Conservation (phyloP, 1,140 invertebrate genomes). For the Gryllus bimaculatus region DNA sequence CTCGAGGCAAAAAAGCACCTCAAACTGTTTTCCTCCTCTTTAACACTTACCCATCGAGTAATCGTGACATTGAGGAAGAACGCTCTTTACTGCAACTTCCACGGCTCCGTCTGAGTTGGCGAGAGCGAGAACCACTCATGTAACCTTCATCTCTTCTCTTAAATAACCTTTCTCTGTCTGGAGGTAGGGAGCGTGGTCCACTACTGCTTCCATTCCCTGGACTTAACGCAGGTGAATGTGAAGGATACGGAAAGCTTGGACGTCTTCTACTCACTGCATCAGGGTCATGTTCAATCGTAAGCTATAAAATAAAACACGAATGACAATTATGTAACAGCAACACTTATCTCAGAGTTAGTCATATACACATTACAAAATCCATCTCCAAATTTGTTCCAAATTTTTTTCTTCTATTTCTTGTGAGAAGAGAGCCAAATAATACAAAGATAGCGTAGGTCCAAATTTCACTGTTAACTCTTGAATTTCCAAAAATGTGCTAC, state of each 20-base stretch:
- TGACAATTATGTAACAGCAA: neutral
- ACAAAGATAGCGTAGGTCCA: no score
- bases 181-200: slow-evolving; percentile 8
- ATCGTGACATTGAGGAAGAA: slow-evolving; percentile 73
- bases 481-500: no score
- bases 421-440: no score
- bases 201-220: neutral
- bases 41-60: slow-evolving; percentile 58
- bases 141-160: slow-evolving; percentile 53
- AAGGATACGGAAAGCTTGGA: slow-evolving; percentile 33
- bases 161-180: slow-evolving; percentile 27
- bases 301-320: slow-evolving; percentile 35
- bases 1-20: no score
- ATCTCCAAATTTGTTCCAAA: no score
- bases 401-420: no score
- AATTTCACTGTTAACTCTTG: no score
- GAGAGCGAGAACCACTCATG: slow-evolving; percentile 41
- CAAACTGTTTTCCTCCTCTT: no score
- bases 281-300: slow-evolving; percentile 84
- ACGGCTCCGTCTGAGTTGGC: slow-evolving; percentile 39
- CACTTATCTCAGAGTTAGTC: neutral
- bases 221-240: slow-evolving; percentile 8
- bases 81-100: slow-evolving; percentile 50
- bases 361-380: no score
- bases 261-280: slow-evolving; percentile 47